Evolutionary conservation across 2,888 invertebrate species (phyloP).

Genomic region (Cephus nigrinus): DNA sequence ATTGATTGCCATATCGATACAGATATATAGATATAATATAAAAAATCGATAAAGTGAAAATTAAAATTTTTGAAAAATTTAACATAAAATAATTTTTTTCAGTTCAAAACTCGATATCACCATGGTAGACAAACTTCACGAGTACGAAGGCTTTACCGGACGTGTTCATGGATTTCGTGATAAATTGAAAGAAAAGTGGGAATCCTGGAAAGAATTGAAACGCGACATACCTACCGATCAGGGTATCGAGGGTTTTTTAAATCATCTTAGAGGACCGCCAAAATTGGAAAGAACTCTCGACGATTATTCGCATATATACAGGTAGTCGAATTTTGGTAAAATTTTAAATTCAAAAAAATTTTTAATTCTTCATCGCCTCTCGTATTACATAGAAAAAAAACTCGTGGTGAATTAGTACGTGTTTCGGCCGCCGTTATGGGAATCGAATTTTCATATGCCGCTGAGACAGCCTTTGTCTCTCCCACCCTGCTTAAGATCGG

Average conservation of each 20-base stretch:
- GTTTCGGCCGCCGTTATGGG: constrained; percentile 97
- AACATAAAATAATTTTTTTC: background rate
- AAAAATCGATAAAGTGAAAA: background rate
- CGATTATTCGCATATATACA: constrained; percentile 76
- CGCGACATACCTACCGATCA: constrained; percentile 55
- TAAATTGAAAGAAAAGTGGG: constrained; percentile 73
- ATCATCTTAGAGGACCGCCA: constrained; percentile 55
- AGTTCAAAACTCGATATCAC: constrained; percentile 20
- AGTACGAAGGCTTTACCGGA: constrained; percentile 82
- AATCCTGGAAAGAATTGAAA: constrained; percentile 72
- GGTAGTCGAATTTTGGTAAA: constrained; percentile 63
- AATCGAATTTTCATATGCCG: constrained; percentile 97
- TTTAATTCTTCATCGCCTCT: background rate
- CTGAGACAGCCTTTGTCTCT: constrained; percentile 96
- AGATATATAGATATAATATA: background rate
- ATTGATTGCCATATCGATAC: background rate
- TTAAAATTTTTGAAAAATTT: background rate
- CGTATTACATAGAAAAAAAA: constrained; percentile 75
- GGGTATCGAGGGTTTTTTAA: constrained; percentile 52
- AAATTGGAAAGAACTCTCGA: constrained; percentile 60
- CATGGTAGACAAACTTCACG: constrained; percentile 83
- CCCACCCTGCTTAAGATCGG: constrained; percentile 94
- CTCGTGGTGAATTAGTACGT: constrained; percentile 82
- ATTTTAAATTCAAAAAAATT: background rate
- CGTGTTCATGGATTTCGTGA: constrained; percentile 78